Conservation (phyloP, 1,140 invertebrate genomes). For the Listronotus bonariensis region DNA sequence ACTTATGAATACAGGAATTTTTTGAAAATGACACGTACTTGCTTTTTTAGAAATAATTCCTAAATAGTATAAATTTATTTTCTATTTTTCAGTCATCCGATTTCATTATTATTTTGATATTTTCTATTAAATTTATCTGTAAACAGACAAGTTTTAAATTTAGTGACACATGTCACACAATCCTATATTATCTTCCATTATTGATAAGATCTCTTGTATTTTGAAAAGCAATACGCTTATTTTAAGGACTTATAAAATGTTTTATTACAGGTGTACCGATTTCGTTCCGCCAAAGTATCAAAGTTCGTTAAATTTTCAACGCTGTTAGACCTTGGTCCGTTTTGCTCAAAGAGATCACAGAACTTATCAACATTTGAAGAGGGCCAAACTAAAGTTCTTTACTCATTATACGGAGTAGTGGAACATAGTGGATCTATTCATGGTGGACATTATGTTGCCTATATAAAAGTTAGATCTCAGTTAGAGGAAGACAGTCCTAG, state of each 20-base stretch:
- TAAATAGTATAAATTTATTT: no score
- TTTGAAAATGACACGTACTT: no score
- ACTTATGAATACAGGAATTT: no score
- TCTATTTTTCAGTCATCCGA: no score
- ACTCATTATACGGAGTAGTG: constrained; percentile 93
- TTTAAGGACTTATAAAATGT: not conserved
- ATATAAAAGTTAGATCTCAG: constrained; percentile 75
- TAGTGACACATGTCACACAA: no score
- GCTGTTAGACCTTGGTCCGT: constrained; percentile 86
- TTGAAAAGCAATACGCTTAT: no score
- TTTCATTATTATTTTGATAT: no score
- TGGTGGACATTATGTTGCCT: constrained; percentile 96
- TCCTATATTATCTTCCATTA: no score
- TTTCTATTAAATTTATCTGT: no score
- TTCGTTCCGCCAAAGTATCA: constrained; percentile 71
- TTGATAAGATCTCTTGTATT: no score
- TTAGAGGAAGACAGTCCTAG: constrained; percentile 64
- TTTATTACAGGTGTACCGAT: constrained; percentile 45
- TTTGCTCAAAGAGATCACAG: constrained; percentile 80
- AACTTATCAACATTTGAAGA: constrained; percentile 65
- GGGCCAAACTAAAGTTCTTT: constrained; percentile 74
- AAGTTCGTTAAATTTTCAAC: constrained; percentile 88
- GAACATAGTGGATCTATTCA: constrained; percentile 90
- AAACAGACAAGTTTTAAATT: no score
- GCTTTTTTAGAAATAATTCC: no score